Base-by-base conservation (phyloP, 1,140 invertebrate genomes). In the Apis florea region DNA sequence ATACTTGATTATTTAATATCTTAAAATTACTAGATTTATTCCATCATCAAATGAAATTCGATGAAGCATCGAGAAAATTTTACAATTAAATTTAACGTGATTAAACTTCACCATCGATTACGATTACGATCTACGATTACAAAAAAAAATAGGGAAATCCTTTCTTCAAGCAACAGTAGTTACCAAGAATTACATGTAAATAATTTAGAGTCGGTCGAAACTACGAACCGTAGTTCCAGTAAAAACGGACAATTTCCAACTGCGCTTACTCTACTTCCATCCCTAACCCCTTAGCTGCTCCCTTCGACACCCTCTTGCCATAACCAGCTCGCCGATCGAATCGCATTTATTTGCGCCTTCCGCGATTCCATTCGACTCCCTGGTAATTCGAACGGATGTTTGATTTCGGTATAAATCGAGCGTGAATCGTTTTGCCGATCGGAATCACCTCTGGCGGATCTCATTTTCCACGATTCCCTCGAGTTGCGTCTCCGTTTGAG, bases 291-390 rank as follows among this genome's bases (percentile, higher is more conserved):
- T 47, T 31, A 17, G 4, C 31, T 19, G 31, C 5, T 40, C 31
- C 31, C 31, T 40, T 4, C 63, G n/a, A n/a, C 5, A 15, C 53
- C 6, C 12, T 40, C 17, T 77, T 68, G 49, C 67, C 64, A 19
- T 19, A 21, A 21, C 0, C 74, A 15, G 21, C 53, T 58, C 21
- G 53, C 21, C 75, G 63, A 77, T 77, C 53, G 53, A 77, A 77
- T 77, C 75, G 51, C 64, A 59, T 77, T 77, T 77, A 77, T 77
- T 77, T 51, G 75, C 75, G 24, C 54, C 64, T 67, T 77, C 63
- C 75, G 51, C 75, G 75, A 68, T 68, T 49, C 64, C n/a, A 69
- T 68, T 51, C 64, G n/a, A 66, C 51, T 40, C 64, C 53, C 1
- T 40, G 21, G 64, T 77, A 77, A 77, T 58, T 47, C 64, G 40